These are phyloP conservation scores for Conger conger DNA, from an alignment of 2,113 vertebrate genomes.

Conservation along the genomic window DNA sequence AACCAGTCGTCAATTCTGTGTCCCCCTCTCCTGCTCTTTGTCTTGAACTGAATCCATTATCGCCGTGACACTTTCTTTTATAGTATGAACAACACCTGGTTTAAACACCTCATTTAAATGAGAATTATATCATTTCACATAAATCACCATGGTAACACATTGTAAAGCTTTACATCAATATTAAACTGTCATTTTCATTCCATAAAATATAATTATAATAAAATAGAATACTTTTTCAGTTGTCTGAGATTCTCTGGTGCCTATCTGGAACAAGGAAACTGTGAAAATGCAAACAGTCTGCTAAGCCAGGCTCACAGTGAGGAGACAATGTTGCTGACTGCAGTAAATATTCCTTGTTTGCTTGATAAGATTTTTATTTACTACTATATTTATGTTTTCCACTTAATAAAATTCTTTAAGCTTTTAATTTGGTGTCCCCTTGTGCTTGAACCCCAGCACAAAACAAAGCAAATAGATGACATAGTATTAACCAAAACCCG, in stretches of 20 bases:
- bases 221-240: not conserved
- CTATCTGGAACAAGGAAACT: not conserved
- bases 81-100: not conserved
- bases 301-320: not conserved
- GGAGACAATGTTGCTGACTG: no score
- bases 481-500: conserved; percentile 49
- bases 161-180: conserved; percentile 1
- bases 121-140: not conserved
- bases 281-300: not conserved
- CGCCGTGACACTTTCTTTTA: not conserved
- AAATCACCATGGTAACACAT: not conserved
- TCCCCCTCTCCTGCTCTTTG: not conserved
- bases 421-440: conserved; percentile 15
- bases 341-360: no score
- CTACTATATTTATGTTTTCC: not conserved
- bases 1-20: no score
- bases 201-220: not conserved
- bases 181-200: not conserved
- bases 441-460: conserved; percentile 32
- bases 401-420: not conserved
- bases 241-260: not conserved
- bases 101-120: not conserved
- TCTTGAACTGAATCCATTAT: not conserved
- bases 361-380: not conserved
- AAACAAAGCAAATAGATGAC: conserved; percentile 67